These are phyloP conservation scores for Ophonus ardosiacus DNA, from an alignment of 2,888 invertebrate genomes.

Conservation along the genomic window DNA sequence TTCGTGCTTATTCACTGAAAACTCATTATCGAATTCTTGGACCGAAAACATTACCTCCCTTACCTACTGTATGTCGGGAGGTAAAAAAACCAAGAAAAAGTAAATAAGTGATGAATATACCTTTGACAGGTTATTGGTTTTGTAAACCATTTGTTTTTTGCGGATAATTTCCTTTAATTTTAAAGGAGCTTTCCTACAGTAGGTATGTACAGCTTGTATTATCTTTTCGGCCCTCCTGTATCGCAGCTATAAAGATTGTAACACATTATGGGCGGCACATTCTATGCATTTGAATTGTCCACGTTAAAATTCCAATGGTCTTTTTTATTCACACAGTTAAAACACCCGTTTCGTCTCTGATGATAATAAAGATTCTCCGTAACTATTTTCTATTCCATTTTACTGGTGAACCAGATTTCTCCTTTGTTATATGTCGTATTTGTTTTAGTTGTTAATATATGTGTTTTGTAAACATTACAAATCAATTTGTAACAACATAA, in stretches of 20 bases:
- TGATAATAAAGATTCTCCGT: constrained; percentile 22
- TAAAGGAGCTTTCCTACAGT: no score
- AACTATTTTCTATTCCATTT: neutral
- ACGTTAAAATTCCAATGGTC: constrained; percentile 21
- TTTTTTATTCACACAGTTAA: constrained; percentile 7
- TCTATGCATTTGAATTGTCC: constrained; percentile 7
- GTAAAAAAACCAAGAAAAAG: no score
- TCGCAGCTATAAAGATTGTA: neutral
- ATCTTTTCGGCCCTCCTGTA: neutral
- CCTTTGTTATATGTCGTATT: neutral
- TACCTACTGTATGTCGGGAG: no score
- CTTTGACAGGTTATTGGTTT: no score
- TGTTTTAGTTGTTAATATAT: no score
- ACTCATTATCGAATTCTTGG: no score
- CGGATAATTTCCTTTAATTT: no score
- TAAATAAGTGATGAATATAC: no score
- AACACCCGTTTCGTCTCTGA: neutral
- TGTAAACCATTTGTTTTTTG: no score
- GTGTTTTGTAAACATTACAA: neutral
- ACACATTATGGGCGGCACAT: neutral
- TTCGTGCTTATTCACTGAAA: no score
- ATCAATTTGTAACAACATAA: neutral
- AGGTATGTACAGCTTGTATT: no score
- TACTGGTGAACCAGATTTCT: neutral
- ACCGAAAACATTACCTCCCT: no score